Percentiles rank a stretch among this genome's conserved stretches.
Evolutionary conservation across 2,797 vertebrate genomes (phyloP).

Genomic region (Pelodytes ibericus): DNA sequence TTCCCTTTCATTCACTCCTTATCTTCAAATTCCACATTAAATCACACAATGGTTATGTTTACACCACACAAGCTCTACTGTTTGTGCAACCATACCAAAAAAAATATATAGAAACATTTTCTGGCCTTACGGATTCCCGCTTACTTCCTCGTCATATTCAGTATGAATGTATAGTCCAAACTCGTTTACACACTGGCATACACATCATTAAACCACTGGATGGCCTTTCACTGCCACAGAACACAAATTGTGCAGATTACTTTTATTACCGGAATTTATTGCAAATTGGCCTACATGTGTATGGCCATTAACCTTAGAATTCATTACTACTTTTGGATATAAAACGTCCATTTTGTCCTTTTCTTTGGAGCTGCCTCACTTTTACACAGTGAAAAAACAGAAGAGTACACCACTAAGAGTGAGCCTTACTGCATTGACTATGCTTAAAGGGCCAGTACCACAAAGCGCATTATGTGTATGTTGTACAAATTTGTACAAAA

Average conservation of each 20-base stretch:
- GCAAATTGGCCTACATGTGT: not conserved
- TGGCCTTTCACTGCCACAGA: not conserved
- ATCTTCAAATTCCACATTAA: slow-evolving; percentile 38
- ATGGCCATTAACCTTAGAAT: not conserved
- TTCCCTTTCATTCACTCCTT: slow-evolving; percentile 23
- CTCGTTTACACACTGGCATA: not conserved
- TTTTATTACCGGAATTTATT: not conserved
- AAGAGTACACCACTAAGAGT: too few relatives aligned
- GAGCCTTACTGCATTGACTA: too few relatives aligned
- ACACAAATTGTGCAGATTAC: not conserved
- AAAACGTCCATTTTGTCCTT: too few relatives aligned
- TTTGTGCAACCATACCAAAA: too few relatives aligned
- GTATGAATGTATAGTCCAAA: not conserved
- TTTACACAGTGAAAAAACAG: too few relatives aligned
- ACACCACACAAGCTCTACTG: not conserved
- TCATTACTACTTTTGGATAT: not conserved
- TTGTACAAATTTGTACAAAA: too few relatives aligned
- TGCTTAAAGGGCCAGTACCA: too few relatives aligned
- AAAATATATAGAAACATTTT: too few relatives aligned
- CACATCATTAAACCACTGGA: slow-evolving; percentile 3
- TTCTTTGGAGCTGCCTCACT: too few relatives aligned
- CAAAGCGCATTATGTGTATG: too few relatives aligned
- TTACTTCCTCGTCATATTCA: not conserved
- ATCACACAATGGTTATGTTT: not conserved
- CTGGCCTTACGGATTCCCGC: not conserved